These are phyloP conservation scores for Sitta europaea DNA, from an alignment of 2,113 vertebrate species.

Conservation along the genomic window DNA sequence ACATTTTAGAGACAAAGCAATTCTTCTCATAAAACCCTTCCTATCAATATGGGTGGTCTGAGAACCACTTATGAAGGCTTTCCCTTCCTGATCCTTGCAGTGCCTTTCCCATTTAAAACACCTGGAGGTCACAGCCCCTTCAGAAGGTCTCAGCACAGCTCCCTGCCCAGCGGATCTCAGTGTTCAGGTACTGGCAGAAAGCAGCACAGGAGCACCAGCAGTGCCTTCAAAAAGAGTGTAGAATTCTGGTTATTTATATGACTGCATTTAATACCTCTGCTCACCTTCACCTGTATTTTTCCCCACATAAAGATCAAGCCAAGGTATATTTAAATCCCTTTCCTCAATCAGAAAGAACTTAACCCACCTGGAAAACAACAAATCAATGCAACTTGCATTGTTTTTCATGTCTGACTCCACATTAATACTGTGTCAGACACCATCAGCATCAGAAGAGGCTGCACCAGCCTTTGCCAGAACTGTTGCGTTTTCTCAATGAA, in stretches of 20 bases:
- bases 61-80: background rate
- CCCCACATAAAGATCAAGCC: too few species aligned
- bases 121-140: background rate
- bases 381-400: slow-evolving; percentile 50
- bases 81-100: background rate
- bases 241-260: background rate
- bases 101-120: background rate
- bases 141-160: background rate
- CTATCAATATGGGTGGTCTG: background rate
- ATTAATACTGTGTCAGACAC: slow-evolving; percentile 42
- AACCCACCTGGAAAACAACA: slow-evolving; percentile 52
- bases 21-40: background rate
- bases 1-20: background rate
- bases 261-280: background rate
- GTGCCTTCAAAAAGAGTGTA: background rate
- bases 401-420: slow-evolving; percentile 50
- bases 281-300: background rate
- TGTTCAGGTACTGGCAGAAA: background rate
- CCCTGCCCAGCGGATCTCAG: background rate
- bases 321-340: background rate
- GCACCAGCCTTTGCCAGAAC: background rate
- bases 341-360: background rate
- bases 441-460: slow-evolving; percentile 16
- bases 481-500: background rate
- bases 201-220: background rate